A percentile compares a stretch with the other conserved stretches of the same genome.
Conservation (phyloP, 2,113 vertebrate genomes). For the Calyptommatus sinebrachiatus region DNA sequence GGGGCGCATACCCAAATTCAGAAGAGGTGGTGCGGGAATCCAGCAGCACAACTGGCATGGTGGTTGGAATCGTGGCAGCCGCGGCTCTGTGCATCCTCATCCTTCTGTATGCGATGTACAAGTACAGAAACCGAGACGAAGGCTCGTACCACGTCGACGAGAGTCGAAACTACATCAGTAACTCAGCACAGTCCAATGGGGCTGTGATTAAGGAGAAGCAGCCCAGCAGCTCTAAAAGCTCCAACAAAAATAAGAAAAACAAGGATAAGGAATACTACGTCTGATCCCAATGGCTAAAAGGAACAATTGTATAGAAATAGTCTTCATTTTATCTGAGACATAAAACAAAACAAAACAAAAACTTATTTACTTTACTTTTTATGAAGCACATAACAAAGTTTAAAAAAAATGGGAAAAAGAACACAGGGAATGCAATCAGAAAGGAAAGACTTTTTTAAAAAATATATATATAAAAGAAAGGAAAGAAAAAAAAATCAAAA, state of each 20-base stretch:
- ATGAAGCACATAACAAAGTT: slow-evolving; percentile 81
- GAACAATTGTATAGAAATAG: slow-evolving; percentile 93
- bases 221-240: slow-evolving; percentile 88
- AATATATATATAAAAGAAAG: neutral
- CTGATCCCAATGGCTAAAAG: slow-evolving; percentile 81
- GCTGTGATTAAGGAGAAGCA: slow-evolving; percentile 96
- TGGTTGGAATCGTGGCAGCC: slow-evolving; percentile 94
- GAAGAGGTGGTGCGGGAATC: slow-evolving; percentile 92
- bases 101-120: slow-evolving; percentile 99
- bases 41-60: slow-evolving; percentile 98
- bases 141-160: slow-evolving; percentile 97
- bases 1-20: slow-evolving; percentile 82
- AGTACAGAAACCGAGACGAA: slow-evolving; percentile 97
- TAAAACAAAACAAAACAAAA: slow-evolving; percentile 83
- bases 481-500: slow-evolving; percentile 35
- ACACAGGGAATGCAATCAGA: slow-evolving; percentile 83
- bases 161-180: slow-evolving; percentile 99
- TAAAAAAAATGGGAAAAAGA: slow-evolving; percentile 68
- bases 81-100: slow-evolving; percentile 97
- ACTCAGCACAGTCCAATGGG: slow-evolving; percentile 97
- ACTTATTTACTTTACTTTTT: slow-evolving; percentile 86
- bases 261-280: slow-evolving; percentile 99
- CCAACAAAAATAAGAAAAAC: slow-evolving; percentile 97
- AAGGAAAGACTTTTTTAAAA: slow-evolving; percentile 81
- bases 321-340: slow-evolving; percentile 91